Conservation (phyloP, 2,113 vertebrate genomes). For the Echinops telfairi region DNA sequence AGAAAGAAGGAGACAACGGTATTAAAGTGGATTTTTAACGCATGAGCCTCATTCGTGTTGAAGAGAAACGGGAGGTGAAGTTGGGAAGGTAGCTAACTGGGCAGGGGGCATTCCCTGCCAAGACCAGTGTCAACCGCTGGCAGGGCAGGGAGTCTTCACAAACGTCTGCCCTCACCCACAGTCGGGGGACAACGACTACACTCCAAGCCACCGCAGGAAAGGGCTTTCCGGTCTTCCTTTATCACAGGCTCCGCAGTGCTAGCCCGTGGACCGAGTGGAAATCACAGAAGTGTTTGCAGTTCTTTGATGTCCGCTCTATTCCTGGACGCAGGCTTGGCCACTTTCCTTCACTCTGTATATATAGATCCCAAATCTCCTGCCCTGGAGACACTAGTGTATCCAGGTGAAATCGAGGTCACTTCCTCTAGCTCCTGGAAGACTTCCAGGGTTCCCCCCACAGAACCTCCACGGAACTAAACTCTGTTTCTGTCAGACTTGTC, state of each 20-base stretch:
- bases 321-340: conserved; percentile 76
- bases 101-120: rapidly evolving
- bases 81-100: not conserved
- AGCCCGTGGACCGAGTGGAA: conserved; percentile 35
- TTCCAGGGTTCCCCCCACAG: conserved; percentile 50
- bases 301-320: conserved; percentile 78
- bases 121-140: not conserved
- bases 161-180: not conserved
- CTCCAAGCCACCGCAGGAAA: not conserved
- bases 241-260: not conserved
- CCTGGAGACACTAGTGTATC: conserved; percentile 82
- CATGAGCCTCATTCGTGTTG: not conserved
- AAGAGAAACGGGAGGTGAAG: not conserved
- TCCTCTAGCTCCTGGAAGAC: conserved; percentile 81
- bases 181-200: not conserved
- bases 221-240: not conserved
- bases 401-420: conserved; percentile 87
- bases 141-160: not conserved
- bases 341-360: conserved; percentile 79
- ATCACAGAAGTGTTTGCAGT: conserved; percentile 61
- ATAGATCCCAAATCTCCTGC: conserved; percentile 72
- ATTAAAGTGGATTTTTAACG: not conserved
- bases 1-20: not conserved
- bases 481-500: conserved; percentile 78
- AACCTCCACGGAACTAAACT: not conserved